phyloP scores from a whole-genome alignment of 1,140 invertebrate species.

The Aphidius gifuensis region DNA sequence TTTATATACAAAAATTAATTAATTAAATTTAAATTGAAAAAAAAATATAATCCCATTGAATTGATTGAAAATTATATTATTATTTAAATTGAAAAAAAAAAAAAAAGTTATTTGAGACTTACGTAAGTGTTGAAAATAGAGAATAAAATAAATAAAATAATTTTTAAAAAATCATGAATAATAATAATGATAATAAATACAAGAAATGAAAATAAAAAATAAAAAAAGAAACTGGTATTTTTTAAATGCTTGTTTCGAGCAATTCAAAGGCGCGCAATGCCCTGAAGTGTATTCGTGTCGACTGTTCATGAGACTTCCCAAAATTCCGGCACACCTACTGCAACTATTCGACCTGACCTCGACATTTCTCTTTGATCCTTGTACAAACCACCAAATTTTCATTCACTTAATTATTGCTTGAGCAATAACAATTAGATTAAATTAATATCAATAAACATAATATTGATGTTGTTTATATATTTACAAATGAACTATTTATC shows the following conservation, averaged over 20 bases:
- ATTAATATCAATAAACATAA: no score
- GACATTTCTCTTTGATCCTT: not conserved
- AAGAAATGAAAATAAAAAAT: not conserved
- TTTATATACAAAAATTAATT: no score
- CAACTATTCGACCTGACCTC: constrained; percentile 1
- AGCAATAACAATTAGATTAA: no score
- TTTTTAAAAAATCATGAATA: not conserved
- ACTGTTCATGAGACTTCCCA: not conserved
- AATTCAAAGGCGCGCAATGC: not conserved
- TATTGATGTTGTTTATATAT: no score
- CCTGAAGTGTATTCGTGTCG: constrained; percentile 1
- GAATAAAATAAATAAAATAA: not conserved
- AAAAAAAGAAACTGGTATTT: constrained; percentile 8
- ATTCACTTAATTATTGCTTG: no score
- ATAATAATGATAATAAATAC: not conserved
- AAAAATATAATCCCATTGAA: no score
- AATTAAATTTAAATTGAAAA: no score
- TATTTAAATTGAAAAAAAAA: no score
- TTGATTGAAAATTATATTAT: no score
- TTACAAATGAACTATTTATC: no score
- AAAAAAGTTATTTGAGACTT: no score
- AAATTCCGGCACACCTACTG: constrained; percentile 9
- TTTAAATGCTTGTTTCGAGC: not conserved
- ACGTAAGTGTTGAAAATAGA: no score
- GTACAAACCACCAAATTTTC: not conserved